phyloP scores from a whole-genome alignment of 2,888 invertebrate genomes.

The Clepsis dumicolana region DNA sequence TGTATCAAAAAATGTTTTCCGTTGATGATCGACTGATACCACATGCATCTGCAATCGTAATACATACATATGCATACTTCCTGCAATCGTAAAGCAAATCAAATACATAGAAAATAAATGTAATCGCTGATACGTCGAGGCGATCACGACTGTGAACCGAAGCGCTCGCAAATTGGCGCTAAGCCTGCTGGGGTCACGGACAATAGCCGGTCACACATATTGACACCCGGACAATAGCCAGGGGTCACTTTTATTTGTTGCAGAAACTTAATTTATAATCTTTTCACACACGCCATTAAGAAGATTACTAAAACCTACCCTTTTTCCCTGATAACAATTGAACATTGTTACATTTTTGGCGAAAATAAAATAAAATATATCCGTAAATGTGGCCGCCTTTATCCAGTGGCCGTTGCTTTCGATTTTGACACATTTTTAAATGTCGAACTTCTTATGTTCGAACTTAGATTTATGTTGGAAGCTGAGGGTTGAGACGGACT shows the following conservation, averaged over 20 bases:
- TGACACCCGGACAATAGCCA: slow-evolving; percentile 83
- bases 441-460: slow-evolving; percentile 72
- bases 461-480: slow-evolving; percentile 81
- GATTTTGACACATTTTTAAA: slow-evolving; percentile 81
- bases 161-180: slow-evolving; percentile 80
- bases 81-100: neutral
- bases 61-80: too few species aligned
- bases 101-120: slow-evolving; percentile 5
- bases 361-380: slow-evolving; percentile 79
- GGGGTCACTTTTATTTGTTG: slow-evolving; percentile 87
- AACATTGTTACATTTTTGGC: slow-evolving; percentile 81
- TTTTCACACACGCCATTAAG: slow-evolving; percentile 86
- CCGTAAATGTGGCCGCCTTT: slow-evolving; percentile 69
- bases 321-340: slow-evolving; percentile 83
- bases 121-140: slow-evolving; percentile 62
- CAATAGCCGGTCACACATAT: slow-evolving; percentile 85
- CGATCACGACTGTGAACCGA: slow-evolving; percentile 74
- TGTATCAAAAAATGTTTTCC: too few species aligned
- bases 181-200: slow-evolving; percentile 80
- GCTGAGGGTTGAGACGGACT: slow-evolving; percentile 59
- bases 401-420: slow-evolving; percentile 73
- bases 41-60: too few species aligned
- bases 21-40: too few species aligned
- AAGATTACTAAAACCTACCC: slow-evolving; percentile 85
- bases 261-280: slow-evolving; percentile 87